phyloP scores from a whole-genome alignment of 2,797 vertebrate genomes.

The Hoplostethus mediterraneus region DNA sequence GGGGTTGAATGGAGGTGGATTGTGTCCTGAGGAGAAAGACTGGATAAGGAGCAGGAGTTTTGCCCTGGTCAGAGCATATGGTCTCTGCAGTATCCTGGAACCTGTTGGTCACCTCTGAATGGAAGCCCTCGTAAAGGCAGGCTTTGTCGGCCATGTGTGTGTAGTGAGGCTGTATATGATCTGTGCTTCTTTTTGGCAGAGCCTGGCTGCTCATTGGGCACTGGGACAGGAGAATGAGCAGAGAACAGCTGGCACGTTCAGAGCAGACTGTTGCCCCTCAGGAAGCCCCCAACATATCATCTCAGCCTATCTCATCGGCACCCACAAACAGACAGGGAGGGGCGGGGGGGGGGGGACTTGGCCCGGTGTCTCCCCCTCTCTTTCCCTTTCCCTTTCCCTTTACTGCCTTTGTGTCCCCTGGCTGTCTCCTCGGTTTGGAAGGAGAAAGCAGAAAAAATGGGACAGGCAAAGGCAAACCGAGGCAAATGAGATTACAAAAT shows the following conservation, averaged over 20 bases:
- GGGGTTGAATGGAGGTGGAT: conserved; percentile 57
- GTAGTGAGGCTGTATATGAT: conserved; percentile 37
- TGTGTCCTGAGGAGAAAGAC: conserved; percentile 50
- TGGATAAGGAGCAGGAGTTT: conserved; percentile 49
- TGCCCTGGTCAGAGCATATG: conserved; percentile 65
- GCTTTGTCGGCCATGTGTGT: conserved; percentile 54
- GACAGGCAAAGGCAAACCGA: conserved; percentile 33
- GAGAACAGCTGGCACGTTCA: conserved; percentile 79
- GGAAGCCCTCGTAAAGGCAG: conserved; percentile 57
- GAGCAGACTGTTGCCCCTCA: conserved; percentile 78
- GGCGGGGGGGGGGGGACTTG: conserved; percentile 56
- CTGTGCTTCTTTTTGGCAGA: conserved; percentile 63
- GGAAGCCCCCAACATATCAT: conserved; percentile 69
- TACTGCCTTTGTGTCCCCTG: conserved; percentile 63
- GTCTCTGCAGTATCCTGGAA: conserved; percentile 61
- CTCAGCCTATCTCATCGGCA: conserved; percentile 62
- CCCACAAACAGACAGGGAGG: conserved; percentile 67
- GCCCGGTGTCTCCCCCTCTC: conserved; percentile 36
- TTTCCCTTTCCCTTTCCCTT: conserved; percentile 10
- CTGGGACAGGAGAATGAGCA: conserved; percentile 60
- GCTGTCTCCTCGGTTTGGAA: conserved; percentile 65
- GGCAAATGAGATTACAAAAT: conserved; percentile 34
- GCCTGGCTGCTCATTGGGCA: conserved; percentile 53
- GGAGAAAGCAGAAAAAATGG: conserved; percentile 46
- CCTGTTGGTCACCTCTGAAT: conserved; percentile 71